Evolutionary conservation across 2,888 invertebrate genomes (phyloP).

Genomic region (Orthosia cruda): DNA sequence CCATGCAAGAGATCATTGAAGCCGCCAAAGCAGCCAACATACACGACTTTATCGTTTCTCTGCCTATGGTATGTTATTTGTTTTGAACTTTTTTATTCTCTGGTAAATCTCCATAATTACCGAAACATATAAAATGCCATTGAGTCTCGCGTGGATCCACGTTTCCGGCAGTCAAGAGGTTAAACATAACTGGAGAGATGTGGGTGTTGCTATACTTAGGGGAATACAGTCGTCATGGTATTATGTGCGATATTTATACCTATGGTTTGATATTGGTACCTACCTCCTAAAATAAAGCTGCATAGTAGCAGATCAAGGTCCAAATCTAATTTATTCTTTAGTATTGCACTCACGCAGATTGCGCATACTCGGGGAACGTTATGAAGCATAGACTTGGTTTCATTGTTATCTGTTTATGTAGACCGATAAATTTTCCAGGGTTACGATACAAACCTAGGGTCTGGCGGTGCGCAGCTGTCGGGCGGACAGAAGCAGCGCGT

Average conservation of each 20-base stretch:
- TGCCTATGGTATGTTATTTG: constrained; percentile 92
- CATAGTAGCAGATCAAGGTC: background rate
- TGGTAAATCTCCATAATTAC: background rate
- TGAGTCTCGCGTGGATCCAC: too few species aligned
- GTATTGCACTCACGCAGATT: background rate
- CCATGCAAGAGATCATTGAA: constrained; percentile 94
- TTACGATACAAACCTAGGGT: constrained; percentile 94
- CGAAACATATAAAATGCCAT: too few species aligned
- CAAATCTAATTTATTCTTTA: background rate
- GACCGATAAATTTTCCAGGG: constrained; percentile 83
- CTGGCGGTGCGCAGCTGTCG: constrained; percentile 94
- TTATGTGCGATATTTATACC: background rate
- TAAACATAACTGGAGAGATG: too few species aligned
- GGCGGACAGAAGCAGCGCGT: constrained; percentile 95
- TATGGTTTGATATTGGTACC: background rate
- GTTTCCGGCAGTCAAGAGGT: too few species aligned
- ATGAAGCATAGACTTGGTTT: background rate
- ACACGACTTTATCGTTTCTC: constrained; percentile 94
- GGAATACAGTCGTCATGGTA: too few species aligned
- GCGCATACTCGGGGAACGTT: background rate
- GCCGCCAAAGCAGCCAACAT: constrained; percentile 96
- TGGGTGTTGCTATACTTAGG: too few species aligned
- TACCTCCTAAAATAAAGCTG: constrained; percentile 1
- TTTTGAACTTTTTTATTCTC: background rate
- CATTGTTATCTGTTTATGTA: background rate